phyloP scores from a whole-genome alignment of 2,797 vertebrate genomes.

The Thunnus albacares region DNA sequence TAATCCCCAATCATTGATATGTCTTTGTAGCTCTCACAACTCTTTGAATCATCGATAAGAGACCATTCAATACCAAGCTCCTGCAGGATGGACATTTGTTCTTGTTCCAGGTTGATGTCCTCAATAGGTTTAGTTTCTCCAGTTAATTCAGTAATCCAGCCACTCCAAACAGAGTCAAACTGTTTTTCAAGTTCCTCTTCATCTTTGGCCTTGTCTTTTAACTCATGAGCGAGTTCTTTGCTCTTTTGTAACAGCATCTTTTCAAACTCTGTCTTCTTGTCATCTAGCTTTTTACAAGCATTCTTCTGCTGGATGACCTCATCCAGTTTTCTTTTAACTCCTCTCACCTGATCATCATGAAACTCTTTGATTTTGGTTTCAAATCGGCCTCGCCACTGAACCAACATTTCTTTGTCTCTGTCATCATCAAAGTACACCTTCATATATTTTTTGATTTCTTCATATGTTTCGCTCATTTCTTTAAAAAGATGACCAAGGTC shows the following conservation, averaged over 20 bases:
- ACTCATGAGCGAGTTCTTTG: slow-evolving; percentile 39
- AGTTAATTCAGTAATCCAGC: slow-evolving; percentile 23
- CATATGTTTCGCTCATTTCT: neutral
- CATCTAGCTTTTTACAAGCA: slow-evolving; percentile 38
- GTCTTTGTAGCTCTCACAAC: neutral
- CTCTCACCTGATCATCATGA: slow-evolving; percentile 12
- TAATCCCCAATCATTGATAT: slow-evolving; percentile 18
- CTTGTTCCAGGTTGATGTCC: slow-evolving; percentile 9
- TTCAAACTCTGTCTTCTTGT: slow-evolving; percentile 34
- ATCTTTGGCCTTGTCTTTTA: slow-evolving; percentile 23
- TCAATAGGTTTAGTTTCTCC: slow-evolving; percentile 5
- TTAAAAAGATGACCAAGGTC: fast-evolving
- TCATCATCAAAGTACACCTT: slow-evolving; percentile 37
- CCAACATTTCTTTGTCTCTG: slow-evolving; percentile 40
- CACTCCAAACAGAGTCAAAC: slow-evolving; percentile 15
- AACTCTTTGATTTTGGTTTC: slow-evolving; percentile 52
- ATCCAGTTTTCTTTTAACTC: slow-evolving; percentile 44
- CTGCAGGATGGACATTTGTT: neutral
- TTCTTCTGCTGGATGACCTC: slow-evolving; percentile 53
- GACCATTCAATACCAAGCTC: slow-evolving; percentile 8
- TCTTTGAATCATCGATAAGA: neutral
- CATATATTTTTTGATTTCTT: slow-evolving; percentile 6
- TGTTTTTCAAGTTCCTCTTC: slow-evolving; percentile 1
- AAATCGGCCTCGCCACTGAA: slow-evolving; percentile 47
- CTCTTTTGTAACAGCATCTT: slow-evolving; percentile 25